Base-by-base conservation (phyloP, 2,113 vertebrate genomes). In the Alexandromys fortis region DNA sequence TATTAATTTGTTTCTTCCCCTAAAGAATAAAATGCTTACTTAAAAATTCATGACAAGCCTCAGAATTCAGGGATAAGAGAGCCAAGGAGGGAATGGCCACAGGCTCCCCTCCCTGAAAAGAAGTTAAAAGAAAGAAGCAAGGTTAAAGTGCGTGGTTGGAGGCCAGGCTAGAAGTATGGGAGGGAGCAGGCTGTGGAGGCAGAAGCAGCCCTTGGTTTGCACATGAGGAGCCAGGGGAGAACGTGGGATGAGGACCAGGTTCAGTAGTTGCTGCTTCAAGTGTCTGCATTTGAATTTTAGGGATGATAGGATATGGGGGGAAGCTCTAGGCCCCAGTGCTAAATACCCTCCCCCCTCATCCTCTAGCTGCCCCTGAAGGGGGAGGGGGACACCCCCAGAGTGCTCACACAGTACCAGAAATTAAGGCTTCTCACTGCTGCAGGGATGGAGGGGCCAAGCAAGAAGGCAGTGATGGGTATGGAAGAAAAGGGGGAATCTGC, bases 81-180 rank as follows among this genome's bases (percentile, higher is more conserved):
- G 92, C 2, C 73, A 91, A n/a, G 63, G 81, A 90, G 61, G 94
- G 90, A 87, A 96, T 11, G 82, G 81, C 97, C 96, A 82, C 75
- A 96, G 97, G 96, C 93, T 96, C 95, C 68, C 75, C 73, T 82
- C 92, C 85, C 83, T 61, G 49, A 79, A 97, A 96, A 89, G 85
- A 87, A 90, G 58, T 47, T 55, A 82, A 98, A 97, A 97, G 86
- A 77, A 96, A 97, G 30, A 96, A 97, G 98, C 89, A 96, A 96
- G 98, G 98, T 97, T 99, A 99, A 99, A 99, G 98, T 99, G 98
- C 98, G 98, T 97, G 98, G 98, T 97, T 90, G 95, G 98, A 97
- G 96, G 93, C 38, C 94, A 88, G 86, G 97, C 92, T 47, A 45
- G 87, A 86, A 68, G 12, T 22, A 55, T 68, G 93, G 30, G 38